phyloP scores from a whole-genome alignment of 2,888 invertebrate species.

The Harpalus rubripes region DNA sequence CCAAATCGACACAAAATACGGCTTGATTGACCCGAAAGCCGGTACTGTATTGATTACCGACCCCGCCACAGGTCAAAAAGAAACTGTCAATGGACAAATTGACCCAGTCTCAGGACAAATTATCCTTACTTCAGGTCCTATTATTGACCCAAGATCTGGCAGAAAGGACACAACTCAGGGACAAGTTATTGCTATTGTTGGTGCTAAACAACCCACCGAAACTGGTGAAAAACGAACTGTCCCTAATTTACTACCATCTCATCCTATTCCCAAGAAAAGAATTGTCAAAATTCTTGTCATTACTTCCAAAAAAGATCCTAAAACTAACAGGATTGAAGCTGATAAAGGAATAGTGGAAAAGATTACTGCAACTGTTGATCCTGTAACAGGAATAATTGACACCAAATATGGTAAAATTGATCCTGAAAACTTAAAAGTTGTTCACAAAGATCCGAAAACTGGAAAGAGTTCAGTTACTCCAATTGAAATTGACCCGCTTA shows the following conservation, averaged over 20 bases:
- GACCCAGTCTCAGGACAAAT: conserved; percentile 85
- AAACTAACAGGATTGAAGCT: conserved; percentile 80
- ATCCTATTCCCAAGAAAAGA: conserved; percentile 76
- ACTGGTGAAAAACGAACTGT: conserved; percentile 78
- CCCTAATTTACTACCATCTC: conserved; percentile 76
- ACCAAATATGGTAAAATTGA: conserved; percentile 87
- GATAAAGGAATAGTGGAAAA: conserved; percentile 83
- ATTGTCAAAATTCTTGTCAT: conserved; percentile 77
- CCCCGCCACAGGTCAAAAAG: conserved; percentile 82
- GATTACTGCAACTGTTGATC: conserved; percentile 81
- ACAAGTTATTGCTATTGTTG: conserved; percentile 78
- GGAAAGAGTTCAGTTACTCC: conserved; percentile 75
- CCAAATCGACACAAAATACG: conserved; percentile 86
- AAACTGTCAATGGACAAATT: conserved; percentile 81
- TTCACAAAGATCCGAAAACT: conserved; percentile 75
- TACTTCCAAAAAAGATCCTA: conserved; percentile 77
- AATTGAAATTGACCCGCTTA: conserved; percentile 75
- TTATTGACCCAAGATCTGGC: conserved; percentile 84
- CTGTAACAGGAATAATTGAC: conserved; percentile 85
- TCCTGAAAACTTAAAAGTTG: conserved; percentile 82
- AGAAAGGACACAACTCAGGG: conserved; percentile 83
- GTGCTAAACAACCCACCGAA: conserved; percentile 74
- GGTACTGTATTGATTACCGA: conserved; percentile 83
- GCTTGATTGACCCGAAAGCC: conserved; percentile 84
- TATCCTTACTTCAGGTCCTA: conserved; percentile 82